Base-by-base conservation (phyloP, 2,888 invertebrate species). In the Philereme vetulata region DNA sequence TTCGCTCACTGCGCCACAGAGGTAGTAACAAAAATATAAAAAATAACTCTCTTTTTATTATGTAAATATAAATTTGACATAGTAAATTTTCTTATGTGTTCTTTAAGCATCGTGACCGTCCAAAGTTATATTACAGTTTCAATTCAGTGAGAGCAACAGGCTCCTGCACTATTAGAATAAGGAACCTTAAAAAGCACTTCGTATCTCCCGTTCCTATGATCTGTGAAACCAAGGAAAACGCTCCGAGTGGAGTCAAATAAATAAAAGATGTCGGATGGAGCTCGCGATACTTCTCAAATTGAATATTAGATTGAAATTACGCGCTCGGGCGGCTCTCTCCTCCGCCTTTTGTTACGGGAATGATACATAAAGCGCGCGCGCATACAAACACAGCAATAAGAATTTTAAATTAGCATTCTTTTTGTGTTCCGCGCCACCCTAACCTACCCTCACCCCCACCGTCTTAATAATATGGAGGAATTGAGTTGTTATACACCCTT, bases 371-470 rank as follows among this genome's bases (percentile, higher is more conserved):
- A 85, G 89, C 90, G 89, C 88, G 85, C 84, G 90, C 90, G 91
- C 91, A 90, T 87, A 90, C 86, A 85, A 86, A 89, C 87, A 85
- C 79, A 80, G 85, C 84, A 90, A 90, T 90, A 90, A 85, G 89
- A 90, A 90, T 91, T 90, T 91, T 88, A 91, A 92, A 92, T 92
- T 91, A 90, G 92, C 91, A 90, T 91, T 90, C 89, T 92, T 92
- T 90, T 90, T 90, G 89, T 90, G 85, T 80, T 84, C 81, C 82
- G 75, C 68, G 80, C 88, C 85, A 86, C 89, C 89, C 90, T 73
- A 77, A 70, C 74, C 74, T 81, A 79, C 77, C 82, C 82, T 62
- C 54, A 60, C 84, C 71, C 84, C 88, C 83, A 76, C 79, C 82
- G 83, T 88, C 90, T 90, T 91, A 90, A 90, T 91, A 90, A 89